Evolutionary conservation across 2,113 vertebrate genomes (phyloP).

Genomic region (Sakesphorus luctuosus): DNA sequence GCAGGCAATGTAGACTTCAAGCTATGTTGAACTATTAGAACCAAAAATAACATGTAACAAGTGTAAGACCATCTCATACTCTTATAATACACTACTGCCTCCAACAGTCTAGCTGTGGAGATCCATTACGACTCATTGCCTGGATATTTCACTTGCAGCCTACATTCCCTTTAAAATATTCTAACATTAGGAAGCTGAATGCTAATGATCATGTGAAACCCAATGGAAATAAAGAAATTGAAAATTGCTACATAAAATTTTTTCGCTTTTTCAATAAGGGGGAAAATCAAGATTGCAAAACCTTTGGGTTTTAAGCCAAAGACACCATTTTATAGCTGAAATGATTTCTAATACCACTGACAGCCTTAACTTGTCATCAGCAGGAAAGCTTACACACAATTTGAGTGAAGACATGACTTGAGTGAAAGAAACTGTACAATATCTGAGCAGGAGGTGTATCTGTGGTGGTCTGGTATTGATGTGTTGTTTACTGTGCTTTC

Average conservation of each 20-base stretch:
- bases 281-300: background rate
- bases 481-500: background rate
- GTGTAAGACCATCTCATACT: constrained; percentile 1
- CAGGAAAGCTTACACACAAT: background rate
- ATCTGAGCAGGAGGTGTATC: background rate
- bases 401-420: background rate
- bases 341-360: background rate
- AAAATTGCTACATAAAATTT: background rate
- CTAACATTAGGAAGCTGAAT: background rate
- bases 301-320: background rate
- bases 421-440: background rate
- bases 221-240: background rate
- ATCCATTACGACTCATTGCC: constrained; percentile 6
- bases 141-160: background rate
- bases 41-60: constrained; percentile 20
- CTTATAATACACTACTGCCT: constrained; percentile 68
- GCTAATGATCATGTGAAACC: background rate
- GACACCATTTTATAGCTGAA: background rate
- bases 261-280: background rate
- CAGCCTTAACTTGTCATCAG: background rate
- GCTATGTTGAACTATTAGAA: background rate
- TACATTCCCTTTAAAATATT: background rate
- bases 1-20: background rate
- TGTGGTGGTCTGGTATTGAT: background rate
- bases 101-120: constrained; percentile 50